Base-by-base conservation (phyloP, 2,113 vertebrate species). In the Rhinichthys klamathensis region DNA sequence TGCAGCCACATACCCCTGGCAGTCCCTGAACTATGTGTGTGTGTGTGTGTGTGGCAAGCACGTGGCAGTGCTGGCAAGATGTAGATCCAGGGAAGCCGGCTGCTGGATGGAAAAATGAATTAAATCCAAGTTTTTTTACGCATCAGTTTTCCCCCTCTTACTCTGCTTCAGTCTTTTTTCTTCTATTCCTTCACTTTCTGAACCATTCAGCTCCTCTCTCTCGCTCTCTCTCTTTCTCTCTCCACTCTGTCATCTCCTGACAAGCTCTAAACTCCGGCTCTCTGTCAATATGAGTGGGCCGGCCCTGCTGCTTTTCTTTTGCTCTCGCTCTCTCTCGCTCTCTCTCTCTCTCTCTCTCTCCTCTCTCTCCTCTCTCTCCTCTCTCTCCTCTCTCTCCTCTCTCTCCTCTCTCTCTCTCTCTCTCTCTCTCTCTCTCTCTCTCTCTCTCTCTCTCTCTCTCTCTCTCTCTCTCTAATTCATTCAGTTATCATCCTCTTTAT, bases 191-290 rank as follows among this genome's bases (percentile, higher is more conserved):
- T 41, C 12, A 72, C 67, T 41, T 83, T 41, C 32, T n/a, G 8
- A 81, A 92, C 92, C 67, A 81, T 85, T 83, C 82, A 91, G 87
- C 91, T 91, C 90, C 1, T 7, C 6, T 56, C 54, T 9, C 6
- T 56, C 92, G 65, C 88, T 90, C 89, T 91, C 92, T 89, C 88
- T 85, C 86, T 80, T 2, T 32, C 82, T 65, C 90, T 85, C 86
- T 81, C 60, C 51, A 51, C 79, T 80, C 82, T 60, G 81, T 65
- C 54, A 63, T 77, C 72, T 65, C 76, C 21, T 38, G 38, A 49
- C 75, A 32, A 27, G 23, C 73, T 78, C 61, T 46, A 35, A 77
- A 10, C 65, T 81, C 58, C 13, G 13, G 79, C 60, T 73, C 58
- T 83, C 41, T 78, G 83, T 74, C 72, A 67, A 67, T 56, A 54